Percentiles rank a stretch among this genome's conserved stretches.
phyloP scores from a whole-genome alignment of 1,140 invertebrate species.

The Venturia canescens region DNA sequence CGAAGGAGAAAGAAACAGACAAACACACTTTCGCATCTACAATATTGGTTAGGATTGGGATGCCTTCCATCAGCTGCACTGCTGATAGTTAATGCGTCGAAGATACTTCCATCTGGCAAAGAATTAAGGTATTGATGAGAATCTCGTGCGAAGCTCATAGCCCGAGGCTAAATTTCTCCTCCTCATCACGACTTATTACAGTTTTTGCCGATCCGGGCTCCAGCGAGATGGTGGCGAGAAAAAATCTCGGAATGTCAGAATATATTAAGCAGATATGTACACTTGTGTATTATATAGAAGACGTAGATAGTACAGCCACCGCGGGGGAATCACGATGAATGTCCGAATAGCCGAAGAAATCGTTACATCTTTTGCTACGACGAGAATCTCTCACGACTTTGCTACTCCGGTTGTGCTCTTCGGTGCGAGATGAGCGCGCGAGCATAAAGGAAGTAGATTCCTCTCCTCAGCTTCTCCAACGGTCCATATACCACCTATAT shows the following conservation, averaged over 20 bases:
- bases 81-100: no score
- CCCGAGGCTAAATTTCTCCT: constrained; percentile 27
- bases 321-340: constrained; percentile 44
- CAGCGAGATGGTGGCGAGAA: constrained; percentile 24
- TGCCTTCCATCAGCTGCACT: no score
- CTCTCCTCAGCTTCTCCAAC: constrained; percentile 1
- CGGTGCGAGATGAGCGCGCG: constrained; percentile 12
- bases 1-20: no score
- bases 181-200: constrained; percentile 23
- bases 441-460: constrained; percentile 34
- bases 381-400: constrained; percentile 30
- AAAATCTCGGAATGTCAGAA: constrained; percentile 21
- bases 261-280: not conserved
- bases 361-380: constrained; percentile 30
- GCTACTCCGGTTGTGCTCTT: constrained; percentile 18
- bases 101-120: no score
- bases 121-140: no score
- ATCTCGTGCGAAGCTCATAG: not conserved
- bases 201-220: not conserved
- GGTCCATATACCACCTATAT: constrained; percentile 28
- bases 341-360: constrained; percentile 38
- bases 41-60: no score
- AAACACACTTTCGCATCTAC: no score
- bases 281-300: not conserved
- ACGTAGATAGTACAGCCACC: constrained; percentile 23